Base-by-base conservation (phyloP, 1,140 invertebrate species). In the Dreissena rostriformis region DNA sequence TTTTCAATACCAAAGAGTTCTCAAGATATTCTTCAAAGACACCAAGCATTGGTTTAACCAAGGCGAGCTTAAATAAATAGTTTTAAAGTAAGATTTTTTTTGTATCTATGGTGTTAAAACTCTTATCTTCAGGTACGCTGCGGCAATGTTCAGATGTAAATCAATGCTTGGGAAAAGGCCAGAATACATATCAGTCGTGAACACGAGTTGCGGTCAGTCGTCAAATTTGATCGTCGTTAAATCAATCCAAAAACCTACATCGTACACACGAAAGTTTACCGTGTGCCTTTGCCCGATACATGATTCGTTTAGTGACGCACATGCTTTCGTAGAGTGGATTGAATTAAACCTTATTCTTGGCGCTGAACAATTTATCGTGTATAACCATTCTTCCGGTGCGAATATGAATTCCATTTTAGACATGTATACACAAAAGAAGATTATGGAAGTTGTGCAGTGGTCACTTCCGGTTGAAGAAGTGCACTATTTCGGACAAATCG, bases 201-300 rank as follows among this genome's bases (percentile, higher is more conserved):
- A 10, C 2, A 29, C 51, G 1, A 39, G 52, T 26, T 88, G 87
- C 51, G 12, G 29, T 28, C 29, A 10, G 26, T 63, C 74, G 24
- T 17, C 24, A 15, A 71, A 84, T 26, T 24, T 75, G 4, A 57
- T 74, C 11, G 14, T 22, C 10, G 76, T 66, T 1, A 49, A 28
- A 67, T 8, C 53, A 14, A 55, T 22, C 0, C 0, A 17, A 28
- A n/a, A 0, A 29, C 12, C 53, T 12, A 8, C 0, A 15, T 0
- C 49, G 5, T 71, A 70, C 53, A 52, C 66, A 67, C 24, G 72
- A 19, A 29, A 87, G 5, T 95, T 99, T 29, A 97, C 96, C 5
- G 95, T 98, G 19, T 99, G 98, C 92, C 96, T 99, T 14, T 98
- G 98, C 88, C 98, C 98, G 0, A 94, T 99, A 55, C 98, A 98